Evolutionary conservation across 2,113 vertebrate species (phyloP), one percentile per base, ranked within the genome.

Genomic region (Equus przewalskii): DNA sequence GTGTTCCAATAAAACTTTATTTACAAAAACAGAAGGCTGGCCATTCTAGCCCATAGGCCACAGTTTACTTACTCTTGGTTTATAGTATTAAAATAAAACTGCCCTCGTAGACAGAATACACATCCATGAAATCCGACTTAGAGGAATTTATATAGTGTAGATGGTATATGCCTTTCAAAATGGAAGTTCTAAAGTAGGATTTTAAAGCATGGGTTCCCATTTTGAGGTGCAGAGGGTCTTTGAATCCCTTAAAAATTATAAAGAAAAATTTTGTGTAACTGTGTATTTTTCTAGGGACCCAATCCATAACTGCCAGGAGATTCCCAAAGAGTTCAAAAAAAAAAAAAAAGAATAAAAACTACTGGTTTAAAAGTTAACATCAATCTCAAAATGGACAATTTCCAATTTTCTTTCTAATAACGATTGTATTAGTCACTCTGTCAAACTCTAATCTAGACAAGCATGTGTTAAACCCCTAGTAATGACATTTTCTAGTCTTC

Each of bases 201-300:
- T 73, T 80, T 56, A 64, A 67, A 36, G 26, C 51, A 6, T 2
- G 2, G 36, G 21, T 46, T 60, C 10, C 13, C 24, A 62, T 13
- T 86, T n/a, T 33, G 62, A 81, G 15, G 11, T 28, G 7, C 46
- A 62, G 41, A 24, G 7, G 8, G 33, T 51, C 60, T 46, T 49
- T 70, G n/a, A 36, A 26, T 54, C 7, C 46, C 70, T 92, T 78
- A 36, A 89, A 79, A 79, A 30, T 26, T 22, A n/a, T 60, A 54
- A 54, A 89, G 36, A 15, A 86, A 84, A 85, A 58, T 30, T 78
- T 70, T 56, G 7, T 89, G 7, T 30, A 76, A 72, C 76, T 93
- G 33, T 95, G 24, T 54, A 6, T 67, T 90, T 96, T 90, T 36
- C 78, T 56, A 87, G 36, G 6, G 56, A 56, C 41, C 44, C 70